A percentile compares a stretch with the other conserved stretches of the same genome.
Conservation (phyloP, 2,797 vertebrate species). For the Mycteria americana region DNA sequence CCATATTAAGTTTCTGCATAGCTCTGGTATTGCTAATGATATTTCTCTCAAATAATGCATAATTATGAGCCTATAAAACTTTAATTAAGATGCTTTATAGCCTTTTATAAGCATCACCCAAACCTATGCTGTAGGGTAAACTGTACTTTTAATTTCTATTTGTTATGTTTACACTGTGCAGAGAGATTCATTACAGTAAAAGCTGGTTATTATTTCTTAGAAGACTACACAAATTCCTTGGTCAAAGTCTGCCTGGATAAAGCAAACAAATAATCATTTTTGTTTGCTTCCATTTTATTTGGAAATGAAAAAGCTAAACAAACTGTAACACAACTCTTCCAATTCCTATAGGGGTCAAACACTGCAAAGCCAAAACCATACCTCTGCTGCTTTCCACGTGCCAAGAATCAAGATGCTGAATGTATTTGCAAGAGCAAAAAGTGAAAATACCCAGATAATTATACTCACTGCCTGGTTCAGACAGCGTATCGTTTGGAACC, state of each 20-base stretch:
- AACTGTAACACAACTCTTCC: background rate
- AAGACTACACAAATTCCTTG: background rate
- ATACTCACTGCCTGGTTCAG: background rate
- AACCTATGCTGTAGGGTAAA: background rate
- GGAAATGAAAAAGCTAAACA: background rate
- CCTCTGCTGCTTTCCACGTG: background rate
- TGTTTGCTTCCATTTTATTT: background rate
- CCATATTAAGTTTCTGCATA: background rate
- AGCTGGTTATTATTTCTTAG: background rate
- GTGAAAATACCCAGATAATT: background rate
- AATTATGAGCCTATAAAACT: slow-evolving; percentile 33
- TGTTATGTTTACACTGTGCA: background rate
- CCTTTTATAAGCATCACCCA: slow-evolving; percentile 3
- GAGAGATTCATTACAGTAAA: background rate
- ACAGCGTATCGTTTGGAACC: background rate
- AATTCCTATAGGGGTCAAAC: background rate
- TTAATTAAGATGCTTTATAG: slow-evolving; percentile 40
- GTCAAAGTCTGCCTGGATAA: background rate
- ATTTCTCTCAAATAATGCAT: slow-evolving; percentile 1
- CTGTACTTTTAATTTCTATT: slow-evolving; percentile 32
- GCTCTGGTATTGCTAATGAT: background rate
- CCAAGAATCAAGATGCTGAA: background rate
- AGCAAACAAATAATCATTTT: background rate
- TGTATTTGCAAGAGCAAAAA: background rate
- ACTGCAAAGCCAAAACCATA: background rate